Evolutionary conservation across 2,888 invertebrate species (phyloP), one percentile per base, ranked within the genome.

Genomic region (Plagodis pulveraria): DNA sequence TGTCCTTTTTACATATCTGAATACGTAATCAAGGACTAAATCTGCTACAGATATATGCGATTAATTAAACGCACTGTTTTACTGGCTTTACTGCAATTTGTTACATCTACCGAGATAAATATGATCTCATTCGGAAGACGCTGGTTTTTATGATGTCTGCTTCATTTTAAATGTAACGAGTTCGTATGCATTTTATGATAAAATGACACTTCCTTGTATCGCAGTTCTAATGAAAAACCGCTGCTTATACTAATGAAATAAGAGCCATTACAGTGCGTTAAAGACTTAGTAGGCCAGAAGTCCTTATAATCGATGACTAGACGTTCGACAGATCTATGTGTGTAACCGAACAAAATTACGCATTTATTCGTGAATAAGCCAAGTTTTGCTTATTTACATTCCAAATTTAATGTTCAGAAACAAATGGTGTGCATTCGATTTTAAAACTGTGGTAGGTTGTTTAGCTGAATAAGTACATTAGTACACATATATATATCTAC

Each of bases 1-100:
- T 66, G 73, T 74, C 77, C 76, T 78, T 78, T 78, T 72, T 67
- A 73, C 72, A 72, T 74, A 75, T 73, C 71, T 78, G 73, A 73
- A 76, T 72, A 72, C 65, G 58, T 73, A 72, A 74, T 70, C 76
- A 73, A 80, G 77, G 76, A 72, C 70, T 67, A 50, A 64, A 56
- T 63, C 57, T 64, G 58, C 57, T 66, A 65, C 64, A 57, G 60
- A 62, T 65, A 65, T 62, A 58, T 50, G 43, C 51, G 53, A 56
- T 51, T 64, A 63, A 67, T 65, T 42, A 45, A 64, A 56, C 56
- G 53, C 60, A 64, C 52, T 59, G 58, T 56, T 60, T 63, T 50
- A 55, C 36, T 8, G 36, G 4, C 22, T 40, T 40, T 40, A 40
- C 51, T 56, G 58, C 50, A 38, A 56, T 58, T 51, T 46, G 54